These are phyloP conservation scores for Heteromormyrus szaboi DNA, from an alignment of 2,797 vertebrate species.

Conservation along the genomic window DNA sequence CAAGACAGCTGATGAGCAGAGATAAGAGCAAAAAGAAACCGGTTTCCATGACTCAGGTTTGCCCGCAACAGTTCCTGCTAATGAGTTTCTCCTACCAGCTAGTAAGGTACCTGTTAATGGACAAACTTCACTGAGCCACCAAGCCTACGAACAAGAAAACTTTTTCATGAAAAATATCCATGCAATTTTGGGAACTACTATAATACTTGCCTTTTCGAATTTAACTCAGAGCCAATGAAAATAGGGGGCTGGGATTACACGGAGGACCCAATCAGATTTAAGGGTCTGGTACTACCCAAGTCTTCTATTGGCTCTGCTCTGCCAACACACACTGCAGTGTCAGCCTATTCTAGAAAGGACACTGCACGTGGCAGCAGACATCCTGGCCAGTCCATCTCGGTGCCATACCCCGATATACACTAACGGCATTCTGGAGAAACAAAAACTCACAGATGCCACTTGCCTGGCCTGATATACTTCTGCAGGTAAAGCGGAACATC, in stretches of 20 bases:
- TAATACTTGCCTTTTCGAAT: not conserved
- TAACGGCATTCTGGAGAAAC: not conserved
- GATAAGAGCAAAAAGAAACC: not conserved
- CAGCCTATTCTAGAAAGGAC: not conserved
- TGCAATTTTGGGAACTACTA: not conserved
- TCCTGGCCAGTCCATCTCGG: not conserved
- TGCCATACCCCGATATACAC: not conserved
- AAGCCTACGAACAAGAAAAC: not conserved
- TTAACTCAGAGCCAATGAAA: not conserved
- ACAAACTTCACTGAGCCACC: not conserved
- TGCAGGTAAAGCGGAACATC: not conserved
- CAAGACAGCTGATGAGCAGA: not conserved
- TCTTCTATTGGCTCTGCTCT: not conserved
- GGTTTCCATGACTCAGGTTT: not conserved
- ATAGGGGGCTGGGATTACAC: not conserved
- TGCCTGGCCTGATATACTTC: not conserved
- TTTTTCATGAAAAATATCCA: not conserved
- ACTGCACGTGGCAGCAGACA: not conserved
- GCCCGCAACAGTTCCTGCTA: not conserved
- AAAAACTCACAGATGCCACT: not conserved
- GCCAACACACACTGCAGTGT: not conserved
- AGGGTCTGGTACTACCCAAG: not conserved
- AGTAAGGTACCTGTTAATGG: not conserved
- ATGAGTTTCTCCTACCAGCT: not conserved
- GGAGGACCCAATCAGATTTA: not conserved